These are phyloP conservation scores for Lingula anatina DNA, from an alignment of 2,888 invertebrate genomes.

Conservation along the genomic window DNA sequence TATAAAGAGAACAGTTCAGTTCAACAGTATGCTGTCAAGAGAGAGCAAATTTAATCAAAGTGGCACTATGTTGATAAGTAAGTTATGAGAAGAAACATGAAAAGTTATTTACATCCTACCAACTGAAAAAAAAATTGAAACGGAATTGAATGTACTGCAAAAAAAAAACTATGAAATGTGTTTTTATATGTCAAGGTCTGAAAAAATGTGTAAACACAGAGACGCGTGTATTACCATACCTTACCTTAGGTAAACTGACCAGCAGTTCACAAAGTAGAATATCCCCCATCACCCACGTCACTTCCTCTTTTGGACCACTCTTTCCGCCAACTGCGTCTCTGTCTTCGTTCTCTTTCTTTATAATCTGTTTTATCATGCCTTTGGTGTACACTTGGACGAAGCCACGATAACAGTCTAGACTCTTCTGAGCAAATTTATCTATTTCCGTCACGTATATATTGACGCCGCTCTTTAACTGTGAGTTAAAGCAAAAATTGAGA, in stretches of 20 bases:
- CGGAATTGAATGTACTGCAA: too few species aligned
- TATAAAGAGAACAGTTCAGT: conserved; percentile 4
- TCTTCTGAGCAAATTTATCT: conserved; percentile 43
- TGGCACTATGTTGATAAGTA: too few species aligned
- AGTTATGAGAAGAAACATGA: too few species aligned
- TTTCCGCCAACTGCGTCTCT: conserved; percentile 1
- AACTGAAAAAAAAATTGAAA: too few species aligned
- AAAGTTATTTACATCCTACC: too few species aligned
- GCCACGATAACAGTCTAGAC: conserved; percentile 37
- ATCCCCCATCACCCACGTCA: conserved; percentile 18
- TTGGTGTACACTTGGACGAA: conserved; percentile 38
- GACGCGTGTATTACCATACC: too few species aligned
- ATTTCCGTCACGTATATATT: conserved; percentile 28
- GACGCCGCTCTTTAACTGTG: conserved; percentile 25
- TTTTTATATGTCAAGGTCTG: too few species aligned
- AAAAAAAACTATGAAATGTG: too few species aligned
- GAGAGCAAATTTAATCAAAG: too few species aligned
- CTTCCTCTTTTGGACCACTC: conserved; percentile 10
- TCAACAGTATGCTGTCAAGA: too few species aligned
- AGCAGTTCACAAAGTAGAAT: conserved; percentile 31
- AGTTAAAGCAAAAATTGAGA: conserved; percentile 27
- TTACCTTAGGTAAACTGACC: conserved; percentile 39
- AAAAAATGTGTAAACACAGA: too few species aligned
- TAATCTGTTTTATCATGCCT: conserved; percentile 16
- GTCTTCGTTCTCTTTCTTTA: conserved; percentile 12